phyloP scores from a whole-genome alignment of 2,113 vertebrate species.

The Sminthopsis crassicaudata region DNA sequence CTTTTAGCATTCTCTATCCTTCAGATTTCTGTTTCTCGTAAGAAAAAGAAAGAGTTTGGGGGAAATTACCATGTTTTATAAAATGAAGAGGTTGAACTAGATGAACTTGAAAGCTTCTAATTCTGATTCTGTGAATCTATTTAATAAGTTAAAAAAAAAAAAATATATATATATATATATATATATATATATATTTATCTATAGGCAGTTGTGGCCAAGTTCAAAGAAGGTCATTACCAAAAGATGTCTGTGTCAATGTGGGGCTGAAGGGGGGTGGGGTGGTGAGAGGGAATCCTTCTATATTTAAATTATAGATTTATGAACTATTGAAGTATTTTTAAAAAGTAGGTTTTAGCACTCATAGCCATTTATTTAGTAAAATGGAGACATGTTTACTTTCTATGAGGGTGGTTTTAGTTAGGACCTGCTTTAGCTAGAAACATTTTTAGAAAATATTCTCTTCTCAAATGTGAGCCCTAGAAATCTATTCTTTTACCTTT shows the following conservation, averaged over 20 bases:
- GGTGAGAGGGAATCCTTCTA: background rate
- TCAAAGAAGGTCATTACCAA: background rate
- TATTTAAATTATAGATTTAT: background rate
- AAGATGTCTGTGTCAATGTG: background rate
- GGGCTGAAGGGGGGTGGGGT: too few species aligned
- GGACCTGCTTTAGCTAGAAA: background rate
- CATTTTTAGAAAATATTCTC: slow-evolving; percentile 21
- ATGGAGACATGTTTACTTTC: background rate
- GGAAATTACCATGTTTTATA: background rate
- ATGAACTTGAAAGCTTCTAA: background rate
- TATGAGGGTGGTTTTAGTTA: background rate
- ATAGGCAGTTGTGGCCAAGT: background rate
- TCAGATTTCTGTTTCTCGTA: background rate
- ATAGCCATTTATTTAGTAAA: background rate
- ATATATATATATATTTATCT: too few species aligned
- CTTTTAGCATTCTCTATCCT: background rate
- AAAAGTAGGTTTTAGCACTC: background rate
- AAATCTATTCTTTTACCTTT: background rate
- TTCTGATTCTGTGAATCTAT: background rate
- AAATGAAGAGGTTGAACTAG: background rate
- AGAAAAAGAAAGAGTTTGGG: background rate
- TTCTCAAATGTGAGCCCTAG: background rate
- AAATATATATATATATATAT: too few species aligned
- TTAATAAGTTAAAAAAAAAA: background rate
- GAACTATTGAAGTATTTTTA: background rate